phyloP scores from a whole-genome alignment of 2,113 vertebrate genomes.

The Syngnathus floridae region DNA sequence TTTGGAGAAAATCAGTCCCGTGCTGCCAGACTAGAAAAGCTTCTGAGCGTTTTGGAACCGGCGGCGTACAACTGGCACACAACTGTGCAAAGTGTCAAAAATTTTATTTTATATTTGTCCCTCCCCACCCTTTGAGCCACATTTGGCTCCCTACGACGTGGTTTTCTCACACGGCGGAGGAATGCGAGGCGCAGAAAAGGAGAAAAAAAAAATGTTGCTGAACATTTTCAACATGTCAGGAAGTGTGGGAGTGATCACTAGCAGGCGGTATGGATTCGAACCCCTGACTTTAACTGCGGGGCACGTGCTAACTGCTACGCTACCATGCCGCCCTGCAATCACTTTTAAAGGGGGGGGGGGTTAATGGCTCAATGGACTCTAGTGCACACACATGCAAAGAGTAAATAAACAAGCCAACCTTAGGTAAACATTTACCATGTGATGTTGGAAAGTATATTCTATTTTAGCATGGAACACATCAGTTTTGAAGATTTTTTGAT shows the following conservation, averaged over 20 bases:
- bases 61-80: neutral
- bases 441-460: slow-evolving; percentile 3
- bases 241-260: neutral
- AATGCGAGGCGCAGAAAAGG: neutral
- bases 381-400: neutral
- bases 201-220: neutral
- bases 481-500: slow-evolving; percentile 4
- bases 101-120: neutral
- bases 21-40: neutral
- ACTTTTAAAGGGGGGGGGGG: neutral
- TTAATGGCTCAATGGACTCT: neutral
- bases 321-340: neutral
- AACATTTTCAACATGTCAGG: neutral
- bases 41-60: neutral
- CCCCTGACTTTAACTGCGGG: neutral
- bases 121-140: neutral
- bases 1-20: too few species aligned
- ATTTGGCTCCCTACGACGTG: neutral
- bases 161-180: neutral
- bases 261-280: neutral
- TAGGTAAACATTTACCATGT: slow-evolving; percentile 18
- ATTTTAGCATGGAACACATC: slow-evolving; percentile 4
- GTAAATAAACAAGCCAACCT: slow-evolving; percentile 3
- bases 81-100: neutral
- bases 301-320: neutral